Evolutionary conservation across 2,113 vertebrate species (phyloP).

Genomic region (Pteruthius melanotis): DNA sequence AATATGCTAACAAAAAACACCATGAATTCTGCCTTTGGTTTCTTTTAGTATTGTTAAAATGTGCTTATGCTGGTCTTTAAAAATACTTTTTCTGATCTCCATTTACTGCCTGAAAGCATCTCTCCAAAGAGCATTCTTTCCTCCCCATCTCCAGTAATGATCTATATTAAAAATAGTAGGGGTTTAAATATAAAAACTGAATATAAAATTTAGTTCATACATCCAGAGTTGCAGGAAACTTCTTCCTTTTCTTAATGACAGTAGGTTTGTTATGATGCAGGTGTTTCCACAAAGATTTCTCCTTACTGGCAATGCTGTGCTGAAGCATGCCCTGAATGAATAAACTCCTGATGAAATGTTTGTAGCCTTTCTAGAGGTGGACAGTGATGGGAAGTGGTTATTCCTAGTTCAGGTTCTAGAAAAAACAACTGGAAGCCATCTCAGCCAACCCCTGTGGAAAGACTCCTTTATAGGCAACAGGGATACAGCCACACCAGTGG

Average conservation of each 20-base stretch:
- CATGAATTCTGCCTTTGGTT: not conserved
- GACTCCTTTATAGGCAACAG: not conserved
- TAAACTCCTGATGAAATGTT: not conserved
- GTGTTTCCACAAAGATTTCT: slow-evolving; percentile 26
- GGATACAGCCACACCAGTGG: not conserved
- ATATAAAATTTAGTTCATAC: not conserved
- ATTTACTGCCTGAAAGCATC: not conserved
- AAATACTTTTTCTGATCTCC: slow-evolving; percentile 14
- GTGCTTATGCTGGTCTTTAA: not conserved
- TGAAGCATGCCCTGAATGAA: not conserved
- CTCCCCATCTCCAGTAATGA: not conserved
- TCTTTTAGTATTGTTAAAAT: slow-evolving; percentile 37
- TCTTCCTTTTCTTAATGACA: slow-evolving; percentile 40
- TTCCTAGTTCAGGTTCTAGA: not conserved
- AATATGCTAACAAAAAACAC: not conserved
- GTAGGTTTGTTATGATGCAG: not conserved
- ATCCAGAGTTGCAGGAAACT: not conserved
- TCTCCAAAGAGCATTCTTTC: not conserved
- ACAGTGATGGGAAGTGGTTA: not conserved
- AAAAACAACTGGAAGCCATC: not conserved
- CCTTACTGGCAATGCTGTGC: not conserved
- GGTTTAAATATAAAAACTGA: not conserved
- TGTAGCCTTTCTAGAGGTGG: not conserved
- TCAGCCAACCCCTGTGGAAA: not conserved
- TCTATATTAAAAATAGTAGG: not conserved